Conservation (phyloP, 2,113 vertebrate species). For the Lagopus leucura region DNA sequence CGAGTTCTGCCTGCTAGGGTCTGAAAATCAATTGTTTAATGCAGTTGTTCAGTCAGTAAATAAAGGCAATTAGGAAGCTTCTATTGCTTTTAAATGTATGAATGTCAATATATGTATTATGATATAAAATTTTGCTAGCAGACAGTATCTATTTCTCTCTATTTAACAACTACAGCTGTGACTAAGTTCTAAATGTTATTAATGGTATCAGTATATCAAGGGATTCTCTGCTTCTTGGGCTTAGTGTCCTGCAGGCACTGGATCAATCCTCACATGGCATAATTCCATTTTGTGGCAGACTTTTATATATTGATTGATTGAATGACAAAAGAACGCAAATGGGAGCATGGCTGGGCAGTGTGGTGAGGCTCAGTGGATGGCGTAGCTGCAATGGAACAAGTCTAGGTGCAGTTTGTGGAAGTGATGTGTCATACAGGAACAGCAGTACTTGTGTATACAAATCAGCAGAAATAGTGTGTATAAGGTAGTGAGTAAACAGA, state of each 20-base stretch:
- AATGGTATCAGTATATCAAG: neutral
- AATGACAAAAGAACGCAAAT: neutral
- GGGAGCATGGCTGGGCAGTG: neutral
- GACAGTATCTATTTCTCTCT: neutral
- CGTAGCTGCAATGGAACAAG: neutral
- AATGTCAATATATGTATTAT: neutral
- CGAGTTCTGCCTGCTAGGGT: neutral
- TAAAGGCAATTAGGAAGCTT: neutral
- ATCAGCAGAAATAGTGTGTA: neutral
- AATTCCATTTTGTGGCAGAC: neutral
- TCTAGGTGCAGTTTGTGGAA: neutral
- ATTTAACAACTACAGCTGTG: neutral
- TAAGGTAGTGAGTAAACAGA: neutral
- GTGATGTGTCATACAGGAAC: neutral
- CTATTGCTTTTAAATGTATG: slow-evolving; percentile 8
- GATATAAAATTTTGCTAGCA: neutral
- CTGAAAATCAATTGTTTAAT: slow-evolving; percentile 27
- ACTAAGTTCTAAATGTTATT: neutral
- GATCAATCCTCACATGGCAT: neutral
- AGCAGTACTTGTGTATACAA: neutral
- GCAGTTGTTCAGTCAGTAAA: slow-evolving; percentile 1
- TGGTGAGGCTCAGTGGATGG: neutral
- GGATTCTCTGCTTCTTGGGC: neutral
- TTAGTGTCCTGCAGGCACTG: neutral
- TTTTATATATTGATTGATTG: neutral